Base-by-base conservation (phyloP, 53 echinoderm and acorn worm species). In the Crossaster papposus region DNA sequence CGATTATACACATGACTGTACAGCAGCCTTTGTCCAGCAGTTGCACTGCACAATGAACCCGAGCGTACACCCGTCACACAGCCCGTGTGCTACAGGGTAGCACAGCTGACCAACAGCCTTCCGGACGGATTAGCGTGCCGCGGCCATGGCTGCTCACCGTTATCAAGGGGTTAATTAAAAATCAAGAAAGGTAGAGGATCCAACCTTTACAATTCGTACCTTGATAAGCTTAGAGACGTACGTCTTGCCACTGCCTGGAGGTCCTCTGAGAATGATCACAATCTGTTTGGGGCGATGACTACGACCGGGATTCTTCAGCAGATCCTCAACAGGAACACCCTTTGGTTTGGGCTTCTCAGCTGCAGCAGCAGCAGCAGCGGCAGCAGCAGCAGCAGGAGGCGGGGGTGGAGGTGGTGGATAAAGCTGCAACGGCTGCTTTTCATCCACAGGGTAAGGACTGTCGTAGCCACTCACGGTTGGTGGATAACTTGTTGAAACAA, bases 221-320 rank as follows among this genome's bases (percentile, higher is more conserved):
- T 96, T 96, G 82, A 96, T 95, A 28, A 96, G 95, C 70, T 93
- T 98, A 6, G 99, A 90, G 20, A 98, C 92, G 77, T 94, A 98
- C 4, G 93, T 91, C 91, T 99, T 99, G 78, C 99, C 99, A 51
- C 94, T 93, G n/a, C 99, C 99, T 13, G 96, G 99, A 26, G 99
- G 96, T 2, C 99, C 99, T 70, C 99, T 85, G 18, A 99, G 90
- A 37, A 99, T 93, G 54, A 96, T 95, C 36, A 91, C 90, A 28
- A 95, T 93, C 87, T 99, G 93, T 70, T 90, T 90, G 14, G 99
- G 93, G 14, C 99, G 93, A 29, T 79, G 92, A 52, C 72, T 78
- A 65, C 99, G 89, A 73, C 95, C 96, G 32, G 99, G 96, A 72
- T 86, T 92, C n/a, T 96, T 96, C 50, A 99, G 89, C 58, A 99